A percentile compares a stretch with the other conserved stretches of the same genome.
Evolutionary conservation across 2,888 invertebrate species (phyloP).

Genomic region (Ferdinandea cuprea): DNA sequence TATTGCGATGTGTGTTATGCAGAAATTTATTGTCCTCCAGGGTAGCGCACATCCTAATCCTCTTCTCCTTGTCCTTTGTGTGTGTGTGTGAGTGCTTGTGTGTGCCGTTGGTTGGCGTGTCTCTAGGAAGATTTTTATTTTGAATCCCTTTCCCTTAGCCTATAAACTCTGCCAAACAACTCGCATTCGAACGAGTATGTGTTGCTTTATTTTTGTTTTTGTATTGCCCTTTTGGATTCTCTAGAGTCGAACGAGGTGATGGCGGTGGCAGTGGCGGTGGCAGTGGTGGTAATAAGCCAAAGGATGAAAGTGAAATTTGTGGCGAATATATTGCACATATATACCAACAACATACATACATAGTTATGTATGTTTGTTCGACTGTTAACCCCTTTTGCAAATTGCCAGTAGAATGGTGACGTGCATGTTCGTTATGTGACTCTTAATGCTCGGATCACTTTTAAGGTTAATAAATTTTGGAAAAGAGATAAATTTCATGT

Average conservation of each 20-base stretch:
- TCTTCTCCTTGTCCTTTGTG: slow-evolving; percentile 2
- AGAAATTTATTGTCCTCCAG: slow-evolving; percentile 74
- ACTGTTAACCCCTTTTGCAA: slow-evolving; percentile 58
- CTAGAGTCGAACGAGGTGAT: slow-evolving; percentile 18
- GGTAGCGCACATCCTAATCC: slow-evolving; percentile 72
- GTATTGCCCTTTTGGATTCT: slow-evolving; percentile 20
- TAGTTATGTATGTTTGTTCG: too few relatives aligned
- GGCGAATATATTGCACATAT: slow-evolving; percentile 30
- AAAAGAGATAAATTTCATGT: slow-evolving; percentile 73
- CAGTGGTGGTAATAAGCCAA: slow-evolving; percentile 67
- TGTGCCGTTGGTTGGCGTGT: too few relatives aligned
- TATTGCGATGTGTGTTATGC: slow-evolving; percentile 44
- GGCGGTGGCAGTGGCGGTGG: neutral
- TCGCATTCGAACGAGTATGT: slow-evolving; percentile 4
- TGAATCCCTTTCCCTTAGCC: slow-evolving; percentile 30
- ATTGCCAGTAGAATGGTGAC: slow-evolving; percentile 27
- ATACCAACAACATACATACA: too few relatives aligned
- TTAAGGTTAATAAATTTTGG: slow-evolving; percentile 73
- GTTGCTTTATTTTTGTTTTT: too few relatives aligned
- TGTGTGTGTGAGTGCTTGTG: too few relatives aligned
- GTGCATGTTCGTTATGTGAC: slow-evolving; percentile 69
- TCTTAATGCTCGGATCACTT: slow-evolving; percentile 74
- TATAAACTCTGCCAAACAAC: neutral
- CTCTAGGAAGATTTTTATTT: slow-evolving; percentile 8
- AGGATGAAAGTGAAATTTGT: slow-evolving; percentile 74